Evolutionary conservation across 1,140 invertebrate genomes (phyloP), one percentile per base, ranked within the genome.

Genomic region (Tribolium castaneum): DNA sequence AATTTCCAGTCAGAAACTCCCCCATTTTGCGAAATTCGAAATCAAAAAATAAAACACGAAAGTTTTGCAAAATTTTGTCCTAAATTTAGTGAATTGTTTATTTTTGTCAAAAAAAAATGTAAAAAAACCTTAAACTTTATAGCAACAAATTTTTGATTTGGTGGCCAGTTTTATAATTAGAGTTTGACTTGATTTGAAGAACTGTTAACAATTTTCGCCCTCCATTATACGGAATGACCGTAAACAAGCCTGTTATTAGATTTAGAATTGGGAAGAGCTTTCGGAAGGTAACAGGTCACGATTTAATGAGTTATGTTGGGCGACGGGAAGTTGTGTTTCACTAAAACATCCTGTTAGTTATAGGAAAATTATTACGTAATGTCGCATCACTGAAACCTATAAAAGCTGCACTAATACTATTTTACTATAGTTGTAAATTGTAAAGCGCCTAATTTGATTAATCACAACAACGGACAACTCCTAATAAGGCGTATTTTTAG

Each of bases 301-400:
- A 35, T 66, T 66, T 66, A 66, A 35, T 14, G 59, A 66, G 59
- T 66, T 35, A 35, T 66, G 30, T 45, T 45, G 30, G 59, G 25
- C 12, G 59, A 66, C 25, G 13, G 59, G 59, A 66, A 66, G 59
- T 66, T 66, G 13, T 35, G 30, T 35, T 66, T 35, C 59, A 13
- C 59, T 66, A 66, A 66, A 66, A 66, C 30, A 66, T 66, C 30
- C 59, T 66, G 59, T 66, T 66, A 13, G 30, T 34, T 66, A 35
- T 66, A n/a, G 59, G 59, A n/a, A 66, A 66, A 66, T 66, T 19
- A 19, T 19, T 66, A 14, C 13, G 12, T 39, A 34, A 35, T 66
- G 13, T 66, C 59, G 5, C 13, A 52, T 52, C 12, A 52, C 10
- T 59, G 39, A 45, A 45, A 45, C 4, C 39, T 45, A 45, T 45